These are phyloP conservation scores for Neocrepidodera transversa DNA, from an alignment of 2,888 invertebrate genomes.

Conservation along the genomic window DNA sequence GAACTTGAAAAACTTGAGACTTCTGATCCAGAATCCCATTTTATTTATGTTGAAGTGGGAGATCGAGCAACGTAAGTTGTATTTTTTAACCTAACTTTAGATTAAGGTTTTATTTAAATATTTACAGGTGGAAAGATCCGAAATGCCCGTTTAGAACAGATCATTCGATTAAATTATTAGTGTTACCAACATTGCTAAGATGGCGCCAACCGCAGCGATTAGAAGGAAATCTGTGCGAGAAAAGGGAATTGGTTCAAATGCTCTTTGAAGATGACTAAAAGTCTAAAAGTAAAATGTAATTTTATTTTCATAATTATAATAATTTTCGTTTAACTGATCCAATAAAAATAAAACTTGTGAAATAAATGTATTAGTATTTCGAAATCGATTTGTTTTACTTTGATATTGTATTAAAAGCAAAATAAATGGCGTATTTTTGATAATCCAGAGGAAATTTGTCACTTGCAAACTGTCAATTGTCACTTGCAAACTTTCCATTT, in stretches of 20 bases:
- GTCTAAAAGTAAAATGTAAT: no score
- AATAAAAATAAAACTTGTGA: neutral
- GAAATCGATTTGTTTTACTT: no score
- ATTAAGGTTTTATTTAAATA: conserved; percentile 8
- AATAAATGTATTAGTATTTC: no score
- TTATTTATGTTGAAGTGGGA: conserved; percentile 81
- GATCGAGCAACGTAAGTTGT: conserved; percentile 74
- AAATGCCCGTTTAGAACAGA: conserved; percentile 84
- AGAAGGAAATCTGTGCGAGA: conserved; percentile 79
- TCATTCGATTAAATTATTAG: conserved; percentile 72
- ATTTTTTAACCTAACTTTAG: no score
- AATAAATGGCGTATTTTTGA: no score
- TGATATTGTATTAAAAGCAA: no score
- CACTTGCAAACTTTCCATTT: no score
- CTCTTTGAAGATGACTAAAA: conserved; percentile 69
- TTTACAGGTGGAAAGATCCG: conserved; percentile 80
- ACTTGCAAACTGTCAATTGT: no score
- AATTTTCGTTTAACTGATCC: neutral
- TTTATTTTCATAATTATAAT: no score
- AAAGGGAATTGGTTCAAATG: conserved; percentile 78
- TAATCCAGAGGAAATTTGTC: no score
- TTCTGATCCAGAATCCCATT: conserved; percentile 69
- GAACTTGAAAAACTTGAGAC: conserved; percentile 62
- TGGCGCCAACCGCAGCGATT: conserved; percentile 82
- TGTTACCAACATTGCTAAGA: conserved; percentile 81